phyloP scores from a whole-genome alignment of 2,888 invertebrate genomes.

The Bedellia somnulentella region DNA sequence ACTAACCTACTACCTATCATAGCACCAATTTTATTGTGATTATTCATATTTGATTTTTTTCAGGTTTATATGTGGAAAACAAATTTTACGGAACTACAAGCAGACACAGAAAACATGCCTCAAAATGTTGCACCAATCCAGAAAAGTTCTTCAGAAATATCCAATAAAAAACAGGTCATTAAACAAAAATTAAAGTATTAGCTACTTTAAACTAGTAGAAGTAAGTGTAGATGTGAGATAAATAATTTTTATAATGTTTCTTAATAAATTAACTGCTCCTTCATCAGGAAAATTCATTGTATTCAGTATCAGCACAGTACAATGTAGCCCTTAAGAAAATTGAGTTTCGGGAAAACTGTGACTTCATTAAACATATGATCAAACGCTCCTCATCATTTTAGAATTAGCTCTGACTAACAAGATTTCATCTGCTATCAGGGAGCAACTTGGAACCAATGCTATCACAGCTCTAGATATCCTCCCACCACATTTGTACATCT shows the following conservation, averaged over 20 bases:
- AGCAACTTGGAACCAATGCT: conserved; percentile 45
- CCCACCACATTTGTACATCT: conserved; percentile 34
- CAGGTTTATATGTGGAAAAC: conserved; percentile 59
- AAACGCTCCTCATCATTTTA: conserved; percentile 19
- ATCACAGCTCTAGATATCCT: conserved; percentile 43
- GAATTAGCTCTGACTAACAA: conserved; percentile 18
- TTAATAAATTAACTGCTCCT: no score
- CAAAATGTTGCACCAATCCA: conserved; percentile 17
- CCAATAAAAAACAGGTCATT: conserved; percentile 26
- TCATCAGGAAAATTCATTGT: neutral
- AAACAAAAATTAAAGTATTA: conserved; percentile 25
- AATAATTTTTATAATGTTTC: no score
- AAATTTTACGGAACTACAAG: conserved; percentile 42
- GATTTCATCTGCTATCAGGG: conserved; percentile 33
- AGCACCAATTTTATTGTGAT: conserved; percentile 4
- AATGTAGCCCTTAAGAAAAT: conserved; percentile 32
- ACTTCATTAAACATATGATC: conserved; percentile 15
- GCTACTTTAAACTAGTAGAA: no score
- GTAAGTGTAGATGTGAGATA: no score
- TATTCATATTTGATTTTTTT: conserved; percentile 13
- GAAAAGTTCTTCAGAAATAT: conserved; percentile 10
- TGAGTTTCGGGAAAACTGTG: conserved; percentile 35
- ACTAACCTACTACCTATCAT: no score
- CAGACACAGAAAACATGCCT: conserved; percentile 31
- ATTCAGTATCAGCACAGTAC: conserved; percentile 17